A percentile compares a stretch with the other conserved stretches of the same genome.
Conservation (phyloP, 2,797 vertebrate genomes). For the Tangara arthus region DNA sequence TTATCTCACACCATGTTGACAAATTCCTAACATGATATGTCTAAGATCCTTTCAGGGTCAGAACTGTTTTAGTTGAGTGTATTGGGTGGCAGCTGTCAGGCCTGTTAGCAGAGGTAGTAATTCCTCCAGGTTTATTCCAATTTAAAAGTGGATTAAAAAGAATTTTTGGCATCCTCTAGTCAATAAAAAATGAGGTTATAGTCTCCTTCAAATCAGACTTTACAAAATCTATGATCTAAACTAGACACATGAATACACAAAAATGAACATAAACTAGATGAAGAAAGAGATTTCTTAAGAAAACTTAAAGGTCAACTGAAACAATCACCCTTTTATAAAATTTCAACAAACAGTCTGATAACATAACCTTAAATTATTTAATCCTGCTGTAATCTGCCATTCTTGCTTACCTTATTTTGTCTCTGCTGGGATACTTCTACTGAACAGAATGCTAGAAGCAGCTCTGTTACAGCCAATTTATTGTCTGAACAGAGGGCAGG, state of each 20-base stretch:
- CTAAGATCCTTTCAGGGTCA: neutral
- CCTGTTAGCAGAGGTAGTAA: neutral
- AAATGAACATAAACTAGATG: neutral
- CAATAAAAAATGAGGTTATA: neutral
- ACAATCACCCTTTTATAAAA: neutral
- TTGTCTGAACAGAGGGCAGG: constrained; percentile 23
- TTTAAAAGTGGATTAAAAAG: neutral
- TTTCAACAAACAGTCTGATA: neutral
- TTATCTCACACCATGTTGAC: neutral
- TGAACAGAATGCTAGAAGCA: neutral
- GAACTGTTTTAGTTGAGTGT: neutral
- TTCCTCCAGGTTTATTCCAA: neutral
- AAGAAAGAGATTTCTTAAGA: neutral
- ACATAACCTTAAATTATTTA: neutral
- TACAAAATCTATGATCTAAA: neutral
- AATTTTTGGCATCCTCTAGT: neutral
- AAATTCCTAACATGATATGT: neutral
- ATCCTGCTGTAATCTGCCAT: neutral
- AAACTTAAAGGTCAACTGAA: neutral
- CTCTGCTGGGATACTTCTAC: neutral
- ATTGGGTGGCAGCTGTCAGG: neutral
- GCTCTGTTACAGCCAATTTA: constrained; percentile 39
- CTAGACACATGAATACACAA: neutral
- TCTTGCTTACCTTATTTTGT: constrained; percentile 41
- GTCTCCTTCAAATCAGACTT: neutral